A percentile compares a stretch with the other conserved stretches of the same genome.
Conservation (phyloP, 2,888 invertebrate species). For the Actias luna region DNA sequence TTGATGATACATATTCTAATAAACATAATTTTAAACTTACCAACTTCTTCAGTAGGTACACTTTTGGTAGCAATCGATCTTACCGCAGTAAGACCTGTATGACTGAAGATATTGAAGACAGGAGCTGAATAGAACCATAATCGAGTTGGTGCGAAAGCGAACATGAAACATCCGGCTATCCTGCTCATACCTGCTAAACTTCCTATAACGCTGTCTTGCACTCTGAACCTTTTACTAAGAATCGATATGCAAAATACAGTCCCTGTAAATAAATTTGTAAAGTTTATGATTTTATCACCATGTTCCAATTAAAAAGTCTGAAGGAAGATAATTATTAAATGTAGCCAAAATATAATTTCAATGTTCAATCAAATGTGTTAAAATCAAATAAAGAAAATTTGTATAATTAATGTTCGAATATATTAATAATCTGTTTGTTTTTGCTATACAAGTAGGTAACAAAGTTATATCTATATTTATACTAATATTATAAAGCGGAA, state of each 20-base stretch:
- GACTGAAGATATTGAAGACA: slow-evolving; percentile 77
- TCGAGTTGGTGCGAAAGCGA: slow-evolving; percentile 72
- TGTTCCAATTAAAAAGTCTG: no score
- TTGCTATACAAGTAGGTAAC: no score
- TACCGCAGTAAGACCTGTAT: slow-evolving; percentile 79
- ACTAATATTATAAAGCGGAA: no score
- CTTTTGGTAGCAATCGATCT: slow-evolving; percentile 81
- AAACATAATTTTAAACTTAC: slow-evolving; percentile 41
- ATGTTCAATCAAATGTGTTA: no score
- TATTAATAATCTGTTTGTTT: no score
- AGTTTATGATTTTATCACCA: no score
- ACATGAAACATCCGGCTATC: slow-evolving; percentile 76
- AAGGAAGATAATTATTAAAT: no score
- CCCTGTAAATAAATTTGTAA: slow-evolving; percentile 48
- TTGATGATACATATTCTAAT: not conserved
- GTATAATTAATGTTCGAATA: no score
- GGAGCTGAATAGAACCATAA: slow-evolving; percentile 76
- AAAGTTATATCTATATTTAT: no score
- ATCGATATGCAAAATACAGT: slow-evolving; percentile 74
- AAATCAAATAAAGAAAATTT: no score
- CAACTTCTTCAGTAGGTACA: slow-evolving; percentile 80
- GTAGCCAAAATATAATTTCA: no score
- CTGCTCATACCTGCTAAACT: slow-evolving; percentile 75
- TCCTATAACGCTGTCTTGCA: slow-evolving; percentile 76
- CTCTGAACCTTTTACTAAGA: slow-evolving; percentile 63